A percentile compares a stretch with the other conserved stretches of the same genome.
Conservation (phyloP, 2,797 vertebrate genomes). For the Chelmon rostratus region DNA sequence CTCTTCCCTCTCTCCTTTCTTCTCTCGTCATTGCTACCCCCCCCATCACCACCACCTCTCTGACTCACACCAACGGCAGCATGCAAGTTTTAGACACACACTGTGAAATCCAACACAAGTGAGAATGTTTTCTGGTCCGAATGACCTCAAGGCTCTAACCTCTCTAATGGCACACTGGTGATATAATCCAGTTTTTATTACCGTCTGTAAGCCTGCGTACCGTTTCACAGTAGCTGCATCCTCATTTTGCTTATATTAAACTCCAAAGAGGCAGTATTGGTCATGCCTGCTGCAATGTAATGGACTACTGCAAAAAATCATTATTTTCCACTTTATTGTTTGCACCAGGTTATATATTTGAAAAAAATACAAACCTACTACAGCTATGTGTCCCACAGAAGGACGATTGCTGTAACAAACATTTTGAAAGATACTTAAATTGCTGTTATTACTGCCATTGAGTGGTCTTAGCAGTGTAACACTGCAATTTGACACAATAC, state of each 20-base stretch:
- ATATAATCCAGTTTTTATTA: constrained; percentile 81
- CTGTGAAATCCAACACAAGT: constrained; percentile 85
- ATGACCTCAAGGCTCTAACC: constrained; percentile 79
- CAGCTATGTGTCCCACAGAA: constrained; percentile 18
- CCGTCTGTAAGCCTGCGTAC: constrained; percentile 52
- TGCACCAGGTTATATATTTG: constrained; percentile 39
- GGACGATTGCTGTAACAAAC: constrained; percentile 32
- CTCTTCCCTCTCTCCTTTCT: constrained; percentile 60
- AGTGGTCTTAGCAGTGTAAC: constrained; percentile 28
- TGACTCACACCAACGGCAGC: constrained; percentile 74
- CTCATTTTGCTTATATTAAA: constrained; percentile 64
- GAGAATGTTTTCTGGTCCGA: constrained; percentile 76
- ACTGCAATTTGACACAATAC: constrained; percentile 24
- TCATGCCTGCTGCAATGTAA: constrained; percentile 59
- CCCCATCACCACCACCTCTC: constrained; percentile 40
- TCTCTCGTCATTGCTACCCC: constrained; percentile 43
- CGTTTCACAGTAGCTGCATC: constrained; percentile 67
- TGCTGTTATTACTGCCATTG: constrained; percentile 34
- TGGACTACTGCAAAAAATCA: constrained; percentile 35
- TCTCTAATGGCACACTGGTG: constrained; percentile 73
- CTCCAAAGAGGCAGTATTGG: constrained; percentile 50
- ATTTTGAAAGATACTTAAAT: constrained; percentile 47
- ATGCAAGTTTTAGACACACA: constrained; percentile 81
- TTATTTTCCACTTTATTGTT: constrained; percentile 53
- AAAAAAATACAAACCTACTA: constrained; percentile 7